Evolutionary conservation across 2,113 vertebrate genomes (phyloP).

Genomic region (Calidris pugnax): DNA sequence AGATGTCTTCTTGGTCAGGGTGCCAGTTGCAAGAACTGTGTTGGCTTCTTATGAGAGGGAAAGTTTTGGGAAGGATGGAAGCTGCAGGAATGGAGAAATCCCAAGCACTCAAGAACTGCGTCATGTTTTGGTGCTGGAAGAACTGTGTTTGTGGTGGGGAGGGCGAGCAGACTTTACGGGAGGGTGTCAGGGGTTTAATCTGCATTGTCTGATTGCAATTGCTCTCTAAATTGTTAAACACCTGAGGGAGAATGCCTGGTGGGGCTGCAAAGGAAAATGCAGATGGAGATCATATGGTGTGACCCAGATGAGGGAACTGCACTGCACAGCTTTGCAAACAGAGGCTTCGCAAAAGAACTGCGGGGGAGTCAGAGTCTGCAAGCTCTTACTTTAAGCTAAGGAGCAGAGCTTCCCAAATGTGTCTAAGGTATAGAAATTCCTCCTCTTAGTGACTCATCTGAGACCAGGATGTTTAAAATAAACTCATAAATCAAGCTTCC

Average conservation of each 20-base stretch:
- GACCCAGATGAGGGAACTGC: not conserved
- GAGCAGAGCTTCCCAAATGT: not conserved
- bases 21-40: not conserved
- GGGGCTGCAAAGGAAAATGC: not conserved
- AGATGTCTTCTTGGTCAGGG: not conserved
- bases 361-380: not conserved
- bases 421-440: not conserved
- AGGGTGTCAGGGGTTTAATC: not conserved
- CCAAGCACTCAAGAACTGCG: fast-evolving
- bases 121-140: not conserved
- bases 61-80: not conserved
- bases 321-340: not conserved
- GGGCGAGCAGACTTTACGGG: not conserved
- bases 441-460: not conserved
- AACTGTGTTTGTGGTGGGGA: not conserved
- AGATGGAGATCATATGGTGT: not conserved
- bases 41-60: not conserved
- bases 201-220: not conserved
- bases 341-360: not conserved
- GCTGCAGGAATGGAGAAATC: not conserved
- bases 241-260: not conserved
- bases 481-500: not conserved
- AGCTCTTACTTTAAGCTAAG: not conserved
- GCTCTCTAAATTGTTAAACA: not conserved
- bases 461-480: constrained; percentile 16